A percentile compares a stretch with the other conserved stretches of the same genome.
These are phyloP conservation scores for Varanus salvator DNA, from an alignment of 2,113 vertebrate species.

Conservation along the genomic window DNA sequence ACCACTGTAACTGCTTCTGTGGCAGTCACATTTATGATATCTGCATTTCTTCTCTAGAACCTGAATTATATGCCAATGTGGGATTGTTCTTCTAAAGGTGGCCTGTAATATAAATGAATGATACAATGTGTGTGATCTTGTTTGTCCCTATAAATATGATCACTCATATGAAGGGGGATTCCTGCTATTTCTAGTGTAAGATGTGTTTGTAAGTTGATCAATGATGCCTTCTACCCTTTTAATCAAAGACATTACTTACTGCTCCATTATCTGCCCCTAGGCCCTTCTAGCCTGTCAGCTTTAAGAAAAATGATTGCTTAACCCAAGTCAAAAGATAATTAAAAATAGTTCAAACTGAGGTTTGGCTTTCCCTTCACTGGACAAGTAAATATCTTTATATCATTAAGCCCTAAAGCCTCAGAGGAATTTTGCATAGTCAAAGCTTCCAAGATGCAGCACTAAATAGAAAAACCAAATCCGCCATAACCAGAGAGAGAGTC, in stretches of 20 bases:
- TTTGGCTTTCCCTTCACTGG: slow-evolving; percentile 31
- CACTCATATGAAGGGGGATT: not conserved
- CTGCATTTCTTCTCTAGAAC: not conserved
- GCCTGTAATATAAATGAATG: not conserved
- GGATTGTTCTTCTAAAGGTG: not conserved
- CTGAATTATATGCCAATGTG: not conserved
- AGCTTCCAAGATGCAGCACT: slow-evolving; percentile 35
- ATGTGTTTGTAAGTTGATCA: slow-evolving; percentile 18
- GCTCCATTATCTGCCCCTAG: slow-evolving; percentile 23
- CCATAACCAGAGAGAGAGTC: slow-evolving; percentile 33
- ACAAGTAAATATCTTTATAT: slow-evolving; percentile 43
- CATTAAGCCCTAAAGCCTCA: slow-evolving; percentile 59
- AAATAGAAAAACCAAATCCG: slow-evolving; percentile 56
- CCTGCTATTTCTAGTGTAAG: not conserved
- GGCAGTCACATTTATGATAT: not conserved
- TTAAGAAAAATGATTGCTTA: slow-evolving; percentile 58
- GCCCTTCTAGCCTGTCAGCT: slow-evolving; percentile 26
- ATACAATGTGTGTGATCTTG: too few species aligned
- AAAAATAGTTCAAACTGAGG: slow-evolving; percentile 62
- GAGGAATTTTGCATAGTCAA: slow-evolving; percentile 48
- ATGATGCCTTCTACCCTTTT: slow-evolving; percentile 35
- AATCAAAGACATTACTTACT: slow-evolving; percentile 48
- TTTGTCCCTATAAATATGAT: not conserved
- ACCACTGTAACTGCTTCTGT: not conserved
- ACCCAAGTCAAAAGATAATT: slow-evolving; percentile 61